Base-by-base conservation (phyloP, 1,140 invertebrate genomes). In the Anagrus nilaparvatae region DNA sequence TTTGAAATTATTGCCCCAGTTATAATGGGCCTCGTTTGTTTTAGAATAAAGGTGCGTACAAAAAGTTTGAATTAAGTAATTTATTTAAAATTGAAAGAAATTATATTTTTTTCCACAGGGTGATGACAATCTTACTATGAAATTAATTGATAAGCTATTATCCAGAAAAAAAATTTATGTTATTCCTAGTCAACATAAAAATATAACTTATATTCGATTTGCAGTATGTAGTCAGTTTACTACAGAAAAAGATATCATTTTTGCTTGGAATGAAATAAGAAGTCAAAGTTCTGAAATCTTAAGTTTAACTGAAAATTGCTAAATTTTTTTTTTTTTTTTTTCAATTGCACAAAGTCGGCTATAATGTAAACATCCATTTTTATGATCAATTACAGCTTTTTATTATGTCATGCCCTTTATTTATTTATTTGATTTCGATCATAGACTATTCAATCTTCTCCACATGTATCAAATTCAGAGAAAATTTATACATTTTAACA, bases 11-110 rank as follows among this genome's bases (percentile, higher is more conserved):
- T 81, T 6, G 71, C 75, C 3, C 74, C 83, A 24, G 74, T 77
- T 2, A 66, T 73, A 3, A 72, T 97, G 72, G 90, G 86, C 0
- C 63, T 97, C 5, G 84, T 95, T 7, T 94, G 88, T 50, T 95
- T 96, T 55, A 74, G 87, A 57, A 61, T 93, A 10, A 88, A 81
- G 70, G 80, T 79, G 55, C 21, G 25, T 40, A 40, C n/a, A 18
- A 39, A n/a, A n/a, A n/a, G n/a, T n/a, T n/a, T n/a, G n/a, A n/a
- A n/a, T n/a, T n/a, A n/a, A n/a, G n/a, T n/a, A n/a, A n/a, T n/a
- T n/a, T n/a, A n/a, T n/a, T n/a, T n/a, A n/a, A n/a, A n/a, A n/a
- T n/a, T n/a, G n/a, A n/a, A n/a, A n/a, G n/a, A n/a, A n/a, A n/a
- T n/a, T n/a, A n/a, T n/a, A n/a, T n/a, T 45, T 33, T 43, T 43